phyloP scores from a whole-genome alignment of 2,888 invertebrate genomes.

The Tineola bisselliella region DNA sequence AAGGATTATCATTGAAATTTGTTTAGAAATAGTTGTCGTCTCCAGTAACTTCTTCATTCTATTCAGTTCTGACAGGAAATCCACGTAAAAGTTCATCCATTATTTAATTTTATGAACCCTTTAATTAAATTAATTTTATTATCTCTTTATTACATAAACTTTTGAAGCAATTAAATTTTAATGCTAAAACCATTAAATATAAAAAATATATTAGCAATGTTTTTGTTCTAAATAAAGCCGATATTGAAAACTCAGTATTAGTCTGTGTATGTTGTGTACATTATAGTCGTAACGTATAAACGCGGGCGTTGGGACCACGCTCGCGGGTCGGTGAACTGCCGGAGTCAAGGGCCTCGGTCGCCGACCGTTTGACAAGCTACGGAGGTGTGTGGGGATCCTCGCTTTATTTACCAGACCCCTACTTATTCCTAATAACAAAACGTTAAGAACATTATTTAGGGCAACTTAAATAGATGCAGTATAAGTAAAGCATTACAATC shows the following conservation, averaged over 20 bases:
- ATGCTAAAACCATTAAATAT: no score
- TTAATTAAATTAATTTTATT: neutral
- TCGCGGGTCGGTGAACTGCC: slow-evolving; percentile 53
- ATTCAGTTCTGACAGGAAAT: neutral
- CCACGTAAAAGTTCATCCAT: no score
- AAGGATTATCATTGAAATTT: neutral
- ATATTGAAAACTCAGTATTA: neutral
- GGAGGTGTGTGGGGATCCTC: neutral
- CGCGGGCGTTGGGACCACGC: slow-evolving; percentile 18
- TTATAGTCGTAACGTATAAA: neutral
- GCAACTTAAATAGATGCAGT: no score
- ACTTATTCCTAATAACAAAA: neutral
- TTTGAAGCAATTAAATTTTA: no score
- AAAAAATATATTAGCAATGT: neutral
- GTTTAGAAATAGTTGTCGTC: neutral
- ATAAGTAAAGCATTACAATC: neutral
- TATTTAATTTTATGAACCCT: no score
- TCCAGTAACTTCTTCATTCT: neutral
- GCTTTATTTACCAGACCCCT: neutral
- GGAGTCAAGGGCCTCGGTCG: slow-evolving; percentile 66
- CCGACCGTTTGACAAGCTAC: slow-evolving; percentile 31
- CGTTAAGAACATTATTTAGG: neutral
- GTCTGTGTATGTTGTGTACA: neutral
- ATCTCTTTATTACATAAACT: neutral
- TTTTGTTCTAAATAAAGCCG: neutral